Conservation (phyloP, 2,113 vertebrate genomes). For the Phoenicopterus ruber region DNA sequence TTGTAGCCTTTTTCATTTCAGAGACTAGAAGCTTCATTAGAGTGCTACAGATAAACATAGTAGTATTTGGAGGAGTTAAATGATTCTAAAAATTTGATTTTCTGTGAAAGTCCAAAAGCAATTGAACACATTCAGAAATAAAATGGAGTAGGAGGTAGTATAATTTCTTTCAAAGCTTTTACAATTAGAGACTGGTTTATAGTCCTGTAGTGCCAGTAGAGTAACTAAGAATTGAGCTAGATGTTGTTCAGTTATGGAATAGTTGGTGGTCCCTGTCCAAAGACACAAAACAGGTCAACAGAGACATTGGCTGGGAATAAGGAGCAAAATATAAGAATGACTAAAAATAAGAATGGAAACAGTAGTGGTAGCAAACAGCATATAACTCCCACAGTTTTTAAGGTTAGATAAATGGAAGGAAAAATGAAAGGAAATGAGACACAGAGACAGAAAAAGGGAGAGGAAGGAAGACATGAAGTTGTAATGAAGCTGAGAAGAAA, state of each 20-base stretch:
- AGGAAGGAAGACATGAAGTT: not conserved
- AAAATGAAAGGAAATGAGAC: not conserved
- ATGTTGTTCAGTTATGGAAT: not conserved
- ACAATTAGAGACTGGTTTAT: not conserved
- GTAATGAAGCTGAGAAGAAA: not conserved
- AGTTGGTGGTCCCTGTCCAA: not conserved
- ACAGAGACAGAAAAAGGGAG: not conserved
- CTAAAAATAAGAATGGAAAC: not conserved
- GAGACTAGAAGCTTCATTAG: not conserved
- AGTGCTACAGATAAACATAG: not conserved
- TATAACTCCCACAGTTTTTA: not conserved
- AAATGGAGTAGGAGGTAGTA: not conserved
- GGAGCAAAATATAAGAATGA: not conserved
- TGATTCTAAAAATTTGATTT: not conserved
- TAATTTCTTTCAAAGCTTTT: not conserved
- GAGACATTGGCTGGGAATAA: not conserved
- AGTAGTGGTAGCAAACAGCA: not conserved
- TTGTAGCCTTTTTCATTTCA: not conserved
- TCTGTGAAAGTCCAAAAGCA: not conserved
- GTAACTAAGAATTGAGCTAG: not conserved
- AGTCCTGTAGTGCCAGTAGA: not conserved
- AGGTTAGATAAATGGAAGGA: not conserved
- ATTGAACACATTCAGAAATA: not conserved
- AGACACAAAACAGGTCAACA: not conserved
- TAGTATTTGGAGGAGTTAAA: not conserved